phyloP scores from a whole-genome alignment of 2,888 invertebrate genomes.

The Trichopoda pennipes region DNA sequence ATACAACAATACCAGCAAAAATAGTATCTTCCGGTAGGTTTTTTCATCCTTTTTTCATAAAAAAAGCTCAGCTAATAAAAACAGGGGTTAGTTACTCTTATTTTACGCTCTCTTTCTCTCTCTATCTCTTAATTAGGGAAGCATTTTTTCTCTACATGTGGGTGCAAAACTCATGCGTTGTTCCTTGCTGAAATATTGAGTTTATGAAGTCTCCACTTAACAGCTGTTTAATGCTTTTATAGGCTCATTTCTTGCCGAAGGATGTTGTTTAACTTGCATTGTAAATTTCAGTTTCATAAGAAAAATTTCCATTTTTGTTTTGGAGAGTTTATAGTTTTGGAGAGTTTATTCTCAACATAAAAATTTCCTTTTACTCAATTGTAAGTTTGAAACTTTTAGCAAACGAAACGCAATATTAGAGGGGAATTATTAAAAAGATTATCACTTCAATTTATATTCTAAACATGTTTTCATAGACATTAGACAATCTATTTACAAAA shows the following conservation, averaged over 20 bases:
- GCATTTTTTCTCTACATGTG: neutral
- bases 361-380: conserved; percentile 24
- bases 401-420: conserved; percentile 31
- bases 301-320: neutral
- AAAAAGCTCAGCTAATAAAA: conserved; percentile 35
- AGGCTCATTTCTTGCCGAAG: neutral
- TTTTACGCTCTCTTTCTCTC: neutral
- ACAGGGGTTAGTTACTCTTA: neutral
- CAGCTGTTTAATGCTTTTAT: conserved; percentile 26
- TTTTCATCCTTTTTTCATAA: neutral
- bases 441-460: conserved; percentile 59
- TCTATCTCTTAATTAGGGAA: neutral
- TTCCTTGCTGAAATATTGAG: neutral
- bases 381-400: neutral
- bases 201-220: conserved; percentile 43
- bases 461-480: conserved; percentile 55
- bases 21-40: conserved; percentile 57
- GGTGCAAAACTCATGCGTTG: conserved; percentile 9
- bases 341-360: neutral
- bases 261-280: conserved; percentile 2
- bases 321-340: neutral
- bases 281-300: neutral
- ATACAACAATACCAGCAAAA: conserved; percentile 36
- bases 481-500: conserved; percentile 49
- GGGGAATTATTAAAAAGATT: conserved; percentile 54